A percentile compares a stretch with the other conserved stretches of the same genome.
These are phyloP conservation scores for Boulengeromyrus knoepffleri DNA, from an alignment of 2,113 vertebrate genomes.

Conservation along the genomic window DNA sequence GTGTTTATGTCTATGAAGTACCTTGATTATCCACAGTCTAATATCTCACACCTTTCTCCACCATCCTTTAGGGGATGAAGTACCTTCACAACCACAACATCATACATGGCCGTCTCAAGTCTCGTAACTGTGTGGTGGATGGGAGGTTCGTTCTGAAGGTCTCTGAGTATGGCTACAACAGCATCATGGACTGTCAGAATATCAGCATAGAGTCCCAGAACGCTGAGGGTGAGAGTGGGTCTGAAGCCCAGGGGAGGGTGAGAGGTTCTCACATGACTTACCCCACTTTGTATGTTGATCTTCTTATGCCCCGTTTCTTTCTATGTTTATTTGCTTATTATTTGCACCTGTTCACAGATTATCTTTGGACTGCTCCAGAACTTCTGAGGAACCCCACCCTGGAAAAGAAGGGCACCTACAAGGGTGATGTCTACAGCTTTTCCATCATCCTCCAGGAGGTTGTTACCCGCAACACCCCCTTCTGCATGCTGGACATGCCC, in stretches of 20 bases:
- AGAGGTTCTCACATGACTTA: background rate
- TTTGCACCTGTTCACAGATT: slow-evolving; percentile 47
- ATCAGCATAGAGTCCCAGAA: slow-evolving; percentile 21
- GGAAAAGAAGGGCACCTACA: slow-evolving; percentile 54
- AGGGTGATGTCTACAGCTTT: slow-evolving; percentile 73
- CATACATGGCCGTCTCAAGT: slow-evolving; percentile 76
- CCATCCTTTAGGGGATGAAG: slow-evolving; percentile 64
- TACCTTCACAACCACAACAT: slow-evolving; percentile 73
- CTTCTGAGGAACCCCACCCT: slow-evolving; percentile 50
- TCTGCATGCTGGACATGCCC: slow-evolving; percentile 73
- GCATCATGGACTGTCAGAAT: slow-evolving; percentile 65
- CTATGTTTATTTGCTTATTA: background rate
- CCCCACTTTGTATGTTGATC: background rate
- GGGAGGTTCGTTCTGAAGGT: slow-evolving; percentile 82
- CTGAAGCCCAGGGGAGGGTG: background rate
- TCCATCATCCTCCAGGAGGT: slow-evolving; percentile 83
- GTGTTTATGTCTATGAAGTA: background rate
- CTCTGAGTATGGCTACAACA: slow-evolving; percentile 70
- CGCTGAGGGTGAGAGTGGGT: slow-evolving; percentile 46
- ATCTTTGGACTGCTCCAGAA: slow-evolving; percentile 67
- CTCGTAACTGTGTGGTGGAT: slow-evolving; percentile 80
- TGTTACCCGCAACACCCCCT: slow-evolving; percentile 68
- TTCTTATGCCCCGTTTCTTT: background rate
- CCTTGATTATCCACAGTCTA: background rate
- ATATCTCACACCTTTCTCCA: background rate